Conservation (phyloP, 2,888 invertebrate species). For the Andrena minutula region DNA sequence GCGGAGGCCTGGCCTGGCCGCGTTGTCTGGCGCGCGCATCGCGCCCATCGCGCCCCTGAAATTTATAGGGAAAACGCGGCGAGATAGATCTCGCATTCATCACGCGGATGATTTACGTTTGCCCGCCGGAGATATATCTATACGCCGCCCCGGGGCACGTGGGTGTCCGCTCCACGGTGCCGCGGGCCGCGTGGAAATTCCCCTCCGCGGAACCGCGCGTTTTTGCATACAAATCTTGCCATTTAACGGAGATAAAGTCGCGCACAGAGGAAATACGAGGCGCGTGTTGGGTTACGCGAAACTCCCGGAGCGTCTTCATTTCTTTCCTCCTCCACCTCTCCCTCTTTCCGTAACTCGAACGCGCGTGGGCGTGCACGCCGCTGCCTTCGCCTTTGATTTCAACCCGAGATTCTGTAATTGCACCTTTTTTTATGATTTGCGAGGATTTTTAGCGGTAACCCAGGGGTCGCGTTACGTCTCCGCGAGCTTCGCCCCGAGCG, state of each 20-base stretch:
- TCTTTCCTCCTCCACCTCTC: too few relatives aligned
- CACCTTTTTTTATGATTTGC: conserved; percentile 6
- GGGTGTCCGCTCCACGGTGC: conserved; percentile 49
- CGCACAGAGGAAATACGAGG: conserved; percentile 20
- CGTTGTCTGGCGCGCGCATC: conserved; percentile 68
- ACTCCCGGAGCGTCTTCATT: conserved; percentile 12
- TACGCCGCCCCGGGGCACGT: conserved; percentile 54
- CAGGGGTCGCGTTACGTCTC: conserved; percentile 20
- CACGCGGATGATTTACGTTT: conserved; percentile 79
- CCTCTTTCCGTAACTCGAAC: not conserved
- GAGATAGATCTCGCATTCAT: conserved; percentile 77
- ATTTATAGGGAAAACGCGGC: conserved; percentile 75
- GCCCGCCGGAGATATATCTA: conserved; percentile 62
- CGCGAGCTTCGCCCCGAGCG: not conserved
- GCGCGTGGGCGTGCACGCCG: not conserved
- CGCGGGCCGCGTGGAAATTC: not conserved
- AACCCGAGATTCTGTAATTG: conserved; percentile 3
- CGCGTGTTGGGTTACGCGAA: conserved; percentile 44
- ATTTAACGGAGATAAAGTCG: conserved; percentile 25
- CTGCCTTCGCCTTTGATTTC: conserved; percentile 2
- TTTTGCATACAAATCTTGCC: conserved; percentile 44
- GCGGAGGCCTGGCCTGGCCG: conserved; percentile 17
- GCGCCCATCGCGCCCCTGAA: conserved; percentile 68
- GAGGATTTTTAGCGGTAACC: conserved; percentile 8
- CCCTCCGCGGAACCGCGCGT: not conserved